Evolutionary conservation across 2,888 invertebrate genomes (phyloP).

Genomic region (Nebria salina): DNA sequence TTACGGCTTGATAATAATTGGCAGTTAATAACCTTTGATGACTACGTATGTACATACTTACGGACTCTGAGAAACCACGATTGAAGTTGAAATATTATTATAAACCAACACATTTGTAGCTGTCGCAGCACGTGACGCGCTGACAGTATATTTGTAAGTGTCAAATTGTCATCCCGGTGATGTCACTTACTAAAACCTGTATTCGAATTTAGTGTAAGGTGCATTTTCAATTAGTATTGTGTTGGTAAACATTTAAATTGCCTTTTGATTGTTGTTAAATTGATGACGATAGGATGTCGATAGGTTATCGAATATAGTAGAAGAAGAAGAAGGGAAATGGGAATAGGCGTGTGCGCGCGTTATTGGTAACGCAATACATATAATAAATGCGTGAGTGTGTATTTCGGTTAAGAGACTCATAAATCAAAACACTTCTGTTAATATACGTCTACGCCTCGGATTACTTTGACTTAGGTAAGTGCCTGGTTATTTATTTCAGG

Average conservation of each 20-base stretch:
- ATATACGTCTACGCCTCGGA: background rate
- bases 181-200: background rate
- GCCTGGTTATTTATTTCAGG: too few species aligned
- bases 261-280: too few species aligned
- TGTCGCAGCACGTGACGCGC: background rate
- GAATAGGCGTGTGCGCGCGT: too few species aligned
- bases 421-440: slow-evolving; percentile 5
- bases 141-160: background rate
- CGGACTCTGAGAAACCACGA: background rate
- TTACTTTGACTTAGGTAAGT: too few species aligned
- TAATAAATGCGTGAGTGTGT: too few species aligned
- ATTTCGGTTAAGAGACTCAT: background rate
- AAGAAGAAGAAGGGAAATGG: too few species aligned
- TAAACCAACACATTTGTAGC: background rate
- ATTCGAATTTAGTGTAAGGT: too few species aligned
- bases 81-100: background rate
- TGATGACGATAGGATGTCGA: too few species aligned
- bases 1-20: background rate
- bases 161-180: background rate
- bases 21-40: background rate
- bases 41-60: background rate
- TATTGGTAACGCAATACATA: too few species aligned
- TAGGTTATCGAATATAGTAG: too few species aligned
- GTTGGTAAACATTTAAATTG: too few species aligned
- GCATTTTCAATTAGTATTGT: too few species aligned